Conservation (phyloP, 2,797 vertebrate genomes). For the Poliocrania exsul region DNA sequence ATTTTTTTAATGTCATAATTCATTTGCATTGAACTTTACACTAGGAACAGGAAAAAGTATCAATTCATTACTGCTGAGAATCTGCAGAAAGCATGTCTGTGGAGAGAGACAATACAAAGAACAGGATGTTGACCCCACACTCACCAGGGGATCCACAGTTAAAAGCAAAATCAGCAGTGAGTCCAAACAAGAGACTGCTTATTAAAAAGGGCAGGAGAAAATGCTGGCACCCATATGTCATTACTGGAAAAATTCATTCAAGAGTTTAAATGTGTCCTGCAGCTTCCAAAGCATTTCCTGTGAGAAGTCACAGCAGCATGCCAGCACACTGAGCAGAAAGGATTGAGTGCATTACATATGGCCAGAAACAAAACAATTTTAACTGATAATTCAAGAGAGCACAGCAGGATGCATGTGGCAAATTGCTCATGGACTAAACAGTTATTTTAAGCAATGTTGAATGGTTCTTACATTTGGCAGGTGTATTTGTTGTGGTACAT, state of each 20-base stretch:
- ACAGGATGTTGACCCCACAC: neutral
- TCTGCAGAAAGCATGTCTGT: neutral
- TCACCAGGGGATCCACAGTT: neutral
- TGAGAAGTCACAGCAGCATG: conserved; percentile 2
- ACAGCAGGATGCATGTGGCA: fast-evolving
- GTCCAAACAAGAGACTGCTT: neutral
- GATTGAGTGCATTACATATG: neutral
- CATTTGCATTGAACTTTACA: neutral
- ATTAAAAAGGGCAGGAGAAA: conserved; percentile 48
- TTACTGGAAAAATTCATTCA: conserved; percentile 31
- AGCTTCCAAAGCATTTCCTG: conserved; percentile 11
- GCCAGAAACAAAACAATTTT: neutral
- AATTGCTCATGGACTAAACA: neutral
- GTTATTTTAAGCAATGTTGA: conserved; percentile 13
- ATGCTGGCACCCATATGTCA: neutral
- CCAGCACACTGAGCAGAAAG: neutral
- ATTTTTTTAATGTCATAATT: neutral
- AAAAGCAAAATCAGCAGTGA: conserved; percentile 51
- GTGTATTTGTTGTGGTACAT: neutral
- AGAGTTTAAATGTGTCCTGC: conserved; percentile 25
- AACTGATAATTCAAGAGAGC: conserved; percentile 14
- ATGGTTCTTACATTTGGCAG: neutral
- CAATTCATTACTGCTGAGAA: neutral
- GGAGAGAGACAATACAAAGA: neutral
- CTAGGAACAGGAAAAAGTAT: neutral